Evolutionary conservation across 2,113 vertebrate species (phyloP).

Genomic region (Strigops habroptila): DNA sequence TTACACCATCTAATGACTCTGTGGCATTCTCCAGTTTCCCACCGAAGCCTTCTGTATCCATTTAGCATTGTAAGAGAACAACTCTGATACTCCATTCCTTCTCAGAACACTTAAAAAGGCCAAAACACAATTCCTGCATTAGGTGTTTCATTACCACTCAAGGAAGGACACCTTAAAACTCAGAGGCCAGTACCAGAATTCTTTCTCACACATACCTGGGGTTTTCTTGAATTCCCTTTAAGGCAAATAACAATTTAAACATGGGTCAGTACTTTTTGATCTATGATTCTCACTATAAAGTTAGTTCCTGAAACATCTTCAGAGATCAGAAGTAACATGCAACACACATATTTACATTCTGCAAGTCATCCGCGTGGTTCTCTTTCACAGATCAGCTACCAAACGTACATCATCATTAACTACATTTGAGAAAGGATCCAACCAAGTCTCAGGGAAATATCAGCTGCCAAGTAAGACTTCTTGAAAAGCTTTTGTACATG

Average conservation of each 20-base stretch:
- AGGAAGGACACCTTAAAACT: rapidly evolving
- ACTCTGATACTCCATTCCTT: rapidly evolving
- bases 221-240: not conserved
- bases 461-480: not conserved
- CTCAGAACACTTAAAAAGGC: not conserved
- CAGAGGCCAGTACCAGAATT: not conserved
- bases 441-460: not conserved
- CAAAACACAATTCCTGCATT: not conserved
- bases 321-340: not conserved
- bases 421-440: not conserved
- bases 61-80: not conserved
- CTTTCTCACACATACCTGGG: rapidly evolving
- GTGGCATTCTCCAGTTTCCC: not conserved
- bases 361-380: rapidly evolving
- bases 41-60: not conserved
- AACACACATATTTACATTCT: rapidly evolving
- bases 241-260: not conserved
- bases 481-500: not conserved
- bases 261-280: not conserved
- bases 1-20: not conserved
- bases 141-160: not conserved
- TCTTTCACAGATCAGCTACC: not conserved
- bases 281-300: not conserved
- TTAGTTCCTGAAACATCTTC: not conserved
- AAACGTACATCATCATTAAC: rapidly evolving